Conservation (phyloP, 1,140 invertebrate species). For the Tyrophagus putrescentiae region DNA sequence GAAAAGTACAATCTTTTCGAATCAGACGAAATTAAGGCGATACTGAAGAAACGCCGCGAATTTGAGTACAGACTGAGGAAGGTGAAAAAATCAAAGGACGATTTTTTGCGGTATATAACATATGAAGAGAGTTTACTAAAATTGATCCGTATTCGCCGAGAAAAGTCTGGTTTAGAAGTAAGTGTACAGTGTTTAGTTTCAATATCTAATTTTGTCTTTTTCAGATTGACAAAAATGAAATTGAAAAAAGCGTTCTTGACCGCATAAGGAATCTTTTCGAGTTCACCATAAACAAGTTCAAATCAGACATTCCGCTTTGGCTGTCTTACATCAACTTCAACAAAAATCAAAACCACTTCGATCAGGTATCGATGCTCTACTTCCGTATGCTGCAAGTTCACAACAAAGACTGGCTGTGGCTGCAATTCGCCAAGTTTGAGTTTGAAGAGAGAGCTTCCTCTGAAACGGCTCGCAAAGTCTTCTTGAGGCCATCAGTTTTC, state of each 20-base stretch:
- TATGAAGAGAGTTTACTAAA: slow-evolving; percentile 52
- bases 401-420: slow-evolving; percentile 51
- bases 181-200: slow-evolving; percentile 35
- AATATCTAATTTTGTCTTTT: slow-evolving; percentile 32
- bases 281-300: slow-evolving; percentile 43
- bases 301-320: slow-evolving; percentile 52
- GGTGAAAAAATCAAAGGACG: slow-evolving; percentile 48
- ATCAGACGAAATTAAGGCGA: slow-evolving; percentile 49
- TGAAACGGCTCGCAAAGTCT: slow-evolving; percentile 46
- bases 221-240: slow-evolving; percentile 45
- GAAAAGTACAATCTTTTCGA: slow-evolving; percentile 48
- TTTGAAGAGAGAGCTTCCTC: slow-evolving; percentile 48
- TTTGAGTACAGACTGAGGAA: slow-evolving; percentile 55
- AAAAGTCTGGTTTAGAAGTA: slow-evolving; percentile 23
- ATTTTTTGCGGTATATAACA: slow-evolving; percentile 53
- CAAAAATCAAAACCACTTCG: slow-evolving; percentile 39
- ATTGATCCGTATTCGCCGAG: slow-evolving; percentile 40
- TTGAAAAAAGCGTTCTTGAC: slow-evolving; percentile 48
- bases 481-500: slow-evolving; percentile 50
- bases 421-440: slow-evolving; percentile 54
- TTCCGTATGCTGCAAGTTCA: slow-evolving; percentile 47
- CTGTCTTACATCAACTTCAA: slow-evolving; percentile 55
- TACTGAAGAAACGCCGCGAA: slow-evolving; percentile 49
- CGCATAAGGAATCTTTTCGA: slow-evolving; percentile 44
- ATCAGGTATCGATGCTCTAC: slow-evolving; percentile 37